Percentiles rank a stretch among this genome's conserved stretches.
Evolutionary conservation across 2,888 invertebrate species (phyloP).

Genomic region (Coenonympha glycerion): DNA sequence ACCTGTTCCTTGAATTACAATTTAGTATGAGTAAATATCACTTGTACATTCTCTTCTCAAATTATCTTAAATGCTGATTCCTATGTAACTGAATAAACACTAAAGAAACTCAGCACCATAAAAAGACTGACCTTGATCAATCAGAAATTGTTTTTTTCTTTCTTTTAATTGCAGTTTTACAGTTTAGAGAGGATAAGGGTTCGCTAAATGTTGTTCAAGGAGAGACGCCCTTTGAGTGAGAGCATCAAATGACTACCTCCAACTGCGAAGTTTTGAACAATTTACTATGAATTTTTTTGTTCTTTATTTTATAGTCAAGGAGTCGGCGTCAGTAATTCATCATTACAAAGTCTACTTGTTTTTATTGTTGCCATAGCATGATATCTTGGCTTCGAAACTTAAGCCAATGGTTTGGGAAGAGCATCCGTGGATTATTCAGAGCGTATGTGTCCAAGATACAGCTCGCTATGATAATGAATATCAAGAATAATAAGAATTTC

Average conservation of each 20-base stretch:
- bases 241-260: slow-evolving; percentile 30
- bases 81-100: neutral
- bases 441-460: no score
- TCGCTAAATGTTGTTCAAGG: slow-evolving; percentile 66
- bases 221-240: slow-evolving; percentile 38
- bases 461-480: no score
- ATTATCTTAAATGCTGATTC: no score
- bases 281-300: slow-evolving; percentile 33
- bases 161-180: slow-evolving; percentile 66
- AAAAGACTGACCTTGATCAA: slow-evolving; percentile 2
- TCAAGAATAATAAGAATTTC: no score
- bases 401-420: no score
- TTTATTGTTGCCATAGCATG: neutral
- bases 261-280: slow-evolving; percentile 41
- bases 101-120: neutral
- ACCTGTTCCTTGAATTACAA: no score
- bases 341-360: neutral
- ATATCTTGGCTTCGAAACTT: no score
- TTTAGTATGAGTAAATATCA: no score
- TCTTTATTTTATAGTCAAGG: neutral
- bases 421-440: no score
- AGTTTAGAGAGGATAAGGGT: slow-evolving; percentile 71
- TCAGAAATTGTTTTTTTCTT: slow-evolving; percentile 24
- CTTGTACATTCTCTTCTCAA: no score
- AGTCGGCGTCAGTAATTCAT: neutral